Evolutionary conservation across 1,140 invertebrate species (phyloP), one percentile per base, ranked within the genome.

Genomic region (Phymastichus coffea): DNA sequence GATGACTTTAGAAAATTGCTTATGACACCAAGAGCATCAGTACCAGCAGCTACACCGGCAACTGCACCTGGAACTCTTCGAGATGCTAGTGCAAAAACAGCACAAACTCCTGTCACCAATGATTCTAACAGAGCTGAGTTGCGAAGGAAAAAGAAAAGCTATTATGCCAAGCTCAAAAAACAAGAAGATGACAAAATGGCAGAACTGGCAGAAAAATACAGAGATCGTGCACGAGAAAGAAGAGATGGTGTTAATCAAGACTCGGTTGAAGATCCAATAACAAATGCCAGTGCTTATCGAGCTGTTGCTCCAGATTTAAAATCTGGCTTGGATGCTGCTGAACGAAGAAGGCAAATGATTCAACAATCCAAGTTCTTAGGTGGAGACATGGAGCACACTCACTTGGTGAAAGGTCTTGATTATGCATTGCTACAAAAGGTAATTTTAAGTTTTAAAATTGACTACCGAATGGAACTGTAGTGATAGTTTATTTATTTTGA

Each of bases 331-430:
- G 95, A 98, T 83, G 94, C 94, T 26, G 96, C 96, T n/a, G 95
- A 98, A 79, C 83, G 95, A 41, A 83, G 97, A 37, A 86, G 94
- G 30, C 93, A 98, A 73, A 88, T 97, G 81, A 99, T 99, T 74
- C 94, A 99, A 78, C 96, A 99, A 78, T 99, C 97, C 0, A 99
- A 99, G 82, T 99, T 96, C 81, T 92, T 99, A 81, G 98, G 98
- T 75, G 98, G 98, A 87, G 98, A 99, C 78, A 98, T 99, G 91
- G 96, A 99, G 67, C 97, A 99, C 71, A 99, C 98, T 78, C 98
- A 99, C 81, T 97, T 99, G 83, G 97, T 99, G 51, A 99, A 99
- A 83, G 98, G 98, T 78, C 83, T 99, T 9, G 98, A 99, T 88
- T 99, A 98, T 82, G 97, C 97, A 7, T 80, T 99, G n/a, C 79